phyloP scores from a whole-genome alignment of 2,113 vertebrate genomes.

The Hyla sarda region DNA sequence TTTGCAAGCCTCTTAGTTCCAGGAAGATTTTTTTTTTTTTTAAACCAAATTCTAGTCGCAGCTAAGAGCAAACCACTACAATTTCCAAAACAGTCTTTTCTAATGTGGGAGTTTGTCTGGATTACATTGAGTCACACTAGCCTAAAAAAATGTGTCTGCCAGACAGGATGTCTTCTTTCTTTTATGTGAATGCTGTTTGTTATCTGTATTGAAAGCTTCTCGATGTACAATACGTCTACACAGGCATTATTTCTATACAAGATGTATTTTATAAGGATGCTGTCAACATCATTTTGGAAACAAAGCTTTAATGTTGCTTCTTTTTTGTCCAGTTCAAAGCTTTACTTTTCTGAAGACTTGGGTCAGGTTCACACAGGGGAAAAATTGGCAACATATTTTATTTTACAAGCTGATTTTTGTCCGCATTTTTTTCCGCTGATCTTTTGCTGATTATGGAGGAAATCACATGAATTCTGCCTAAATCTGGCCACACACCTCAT shows the following conservation, averaged over 20 bases:
- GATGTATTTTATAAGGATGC: background rate
- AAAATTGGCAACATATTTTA: too few relatives aligned
- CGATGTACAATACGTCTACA: background rate
- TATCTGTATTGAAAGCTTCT: constrained; percentile 11
- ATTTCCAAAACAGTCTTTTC: constrained; percentile 6
- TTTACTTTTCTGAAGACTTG: background rate
- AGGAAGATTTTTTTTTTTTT: background rate
- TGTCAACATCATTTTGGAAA: background rate
- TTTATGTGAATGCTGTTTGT: too few relatives aligned
- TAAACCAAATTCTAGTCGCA: background rate
- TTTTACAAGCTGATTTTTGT: too few relatives aligned
- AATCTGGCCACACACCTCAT: too few relatives aligned
- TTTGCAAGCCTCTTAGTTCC: background rate
- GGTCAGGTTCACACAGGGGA: too few relatives aligned
- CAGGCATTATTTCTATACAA: background rate
- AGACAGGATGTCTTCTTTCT: background rate
- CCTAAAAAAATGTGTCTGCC: too few relatives aligned
- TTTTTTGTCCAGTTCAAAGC: background rate
- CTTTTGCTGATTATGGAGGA: too few relatives aligned
- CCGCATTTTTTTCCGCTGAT: too few relatives aligned
- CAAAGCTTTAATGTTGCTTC: background rate
- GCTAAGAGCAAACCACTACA: constrained; percentile 5
- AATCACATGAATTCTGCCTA: too few relatives aligned
- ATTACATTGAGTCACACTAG: constrained; percentile 23
- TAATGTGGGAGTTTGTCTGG: constrained; percentile 37